Conservation (phyloP, 2,113 vertebrate species). For the Mirounga angustirostris region DNA sequence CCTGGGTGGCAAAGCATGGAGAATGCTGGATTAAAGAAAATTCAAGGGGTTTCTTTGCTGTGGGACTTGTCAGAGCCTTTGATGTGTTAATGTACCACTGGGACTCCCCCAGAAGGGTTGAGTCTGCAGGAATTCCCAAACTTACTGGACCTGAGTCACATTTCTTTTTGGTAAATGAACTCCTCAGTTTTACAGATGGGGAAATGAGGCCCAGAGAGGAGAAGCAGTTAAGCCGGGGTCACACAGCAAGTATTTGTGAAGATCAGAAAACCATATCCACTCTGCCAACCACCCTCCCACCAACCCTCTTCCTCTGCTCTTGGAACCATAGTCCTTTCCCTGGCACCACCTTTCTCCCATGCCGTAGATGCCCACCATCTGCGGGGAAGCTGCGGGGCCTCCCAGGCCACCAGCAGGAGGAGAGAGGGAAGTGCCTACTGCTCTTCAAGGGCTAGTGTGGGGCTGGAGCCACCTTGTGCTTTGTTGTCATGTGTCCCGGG, state of each 20-base stretch:
- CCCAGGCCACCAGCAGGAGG: background rate
- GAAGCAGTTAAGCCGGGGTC: background rate
- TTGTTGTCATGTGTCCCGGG: background rate
- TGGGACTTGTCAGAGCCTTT: background rate
- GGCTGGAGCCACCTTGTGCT: background rate
- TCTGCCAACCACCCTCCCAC: background rate
- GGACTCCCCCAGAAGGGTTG: background rate
- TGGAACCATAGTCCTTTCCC: background rate
- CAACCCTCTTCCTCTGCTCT: background rate
- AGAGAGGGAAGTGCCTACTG: background rate
- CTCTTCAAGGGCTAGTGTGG: background rate
- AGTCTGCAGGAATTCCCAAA: background rate
- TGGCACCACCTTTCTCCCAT: background rate
- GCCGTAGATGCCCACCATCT: background rate
- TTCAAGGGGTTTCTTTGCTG: background rate
- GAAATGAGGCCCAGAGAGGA: background rate
- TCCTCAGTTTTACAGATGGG: background rate
- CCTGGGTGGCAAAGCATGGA: background rate
- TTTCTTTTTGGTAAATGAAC: background rate
- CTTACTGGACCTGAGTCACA: background rate
- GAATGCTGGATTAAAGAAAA: background rate
- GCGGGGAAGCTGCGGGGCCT: background rate
- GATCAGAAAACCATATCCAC: background rate
- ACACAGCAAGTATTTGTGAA: slow-evolving; percentile 4
- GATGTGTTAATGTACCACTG: background rate